Base-by-base conservation (phyloP, 2,113 vertebrate genomes). In the Aptenodytes patagonicus region DNA sequence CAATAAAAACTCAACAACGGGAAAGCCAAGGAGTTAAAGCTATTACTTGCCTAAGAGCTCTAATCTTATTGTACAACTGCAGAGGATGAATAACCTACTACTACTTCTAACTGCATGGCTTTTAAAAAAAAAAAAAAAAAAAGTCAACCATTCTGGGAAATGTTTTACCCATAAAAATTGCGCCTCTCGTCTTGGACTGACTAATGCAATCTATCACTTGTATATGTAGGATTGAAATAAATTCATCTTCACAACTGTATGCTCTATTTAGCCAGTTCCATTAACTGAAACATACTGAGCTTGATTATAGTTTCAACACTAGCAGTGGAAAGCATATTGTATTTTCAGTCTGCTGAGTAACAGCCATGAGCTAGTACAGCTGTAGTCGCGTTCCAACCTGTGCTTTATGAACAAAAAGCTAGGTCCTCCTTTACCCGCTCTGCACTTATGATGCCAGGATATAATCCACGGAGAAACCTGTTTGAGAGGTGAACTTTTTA, bases 381-480 rank as follows among this genome's bases (percentile, higher is more conserved):
- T 17, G 11, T 7, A 29, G 78, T 58, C 87, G 14, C 36, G 3
- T 69, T 52, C 80, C 64, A 79, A 1, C 38, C 64, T 38, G 36
- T 19, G 29, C 38, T 46, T 57, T 17, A 52, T 1, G 22, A 55
- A 58, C 38, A 20, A 68, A 84, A 65, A 47, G 3, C 46, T 9
- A 20, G 12, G 8, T 71, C 57, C 34, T 83, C 25, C 72, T 75
- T 57, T 19, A 36, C 8, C 54, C 64, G 28, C 52, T 42, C 54
- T 1, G 1, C 25, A 28, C 52, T 49, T 10, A 2, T 0, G 12
- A 32, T 11, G 29, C 42, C 9, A 21, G 31, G 69, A 57, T 24
- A 46, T 29, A 79, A 58, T 26, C 70, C 79, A 69, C 60, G 61
- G 55, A 83, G 66, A 79, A 82, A 72, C 54, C 49, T 49, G 60